These are phyloP conservation scores for Amblyteles armatorius DNA, from an alignment of 2,888 invertebrate species.

Conservation along the genomic window DNA sequence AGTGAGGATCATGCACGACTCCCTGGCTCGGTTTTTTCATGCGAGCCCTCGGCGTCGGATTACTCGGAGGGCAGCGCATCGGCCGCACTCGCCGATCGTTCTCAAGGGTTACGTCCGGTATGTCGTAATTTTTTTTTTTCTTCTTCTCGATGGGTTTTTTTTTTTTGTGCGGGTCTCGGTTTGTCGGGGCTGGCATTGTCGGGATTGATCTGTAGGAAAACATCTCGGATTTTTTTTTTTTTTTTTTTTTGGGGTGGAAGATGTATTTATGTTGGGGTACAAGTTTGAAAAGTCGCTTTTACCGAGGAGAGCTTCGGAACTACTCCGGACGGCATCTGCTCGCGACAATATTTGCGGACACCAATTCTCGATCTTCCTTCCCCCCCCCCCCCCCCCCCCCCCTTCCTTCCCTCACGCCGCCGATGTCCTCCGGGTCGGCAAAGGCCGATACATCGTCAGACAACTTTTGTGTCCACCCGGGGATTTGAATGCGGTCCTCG, in stretches of 20 bases:
- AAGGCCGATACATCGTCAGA: slow-evolving; percentile 64
- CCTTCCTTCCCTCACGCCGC: too few relatives aligned
- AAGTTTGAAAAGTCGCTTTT: slow-evolving; percentile 44
- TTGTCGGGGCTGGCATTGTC: neutral
- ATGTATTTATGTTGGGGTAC: neutral
- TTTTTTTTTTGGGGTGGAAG: slow-evolving; percentile 2
- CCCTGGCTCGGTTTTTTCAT: slow-evolving; percentile 78
- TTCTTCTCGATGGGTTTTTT: slow-evolving; percentile 33
- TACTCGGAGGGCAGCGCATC: slow-evolving; percentile 63
- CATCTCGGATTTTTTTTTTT: slow-evolving; percentile 6
- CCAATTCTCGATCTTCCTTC: slow-evolving; percentile 19
- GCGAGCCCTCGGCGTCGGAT: slow-evolving; percentile 77
- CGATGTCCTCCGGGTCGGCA: too few relatives aligned
- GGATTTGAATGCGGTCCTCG: slow-evolving; percentile 79
- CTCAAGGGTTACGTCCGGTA: slow-evolving; percentile 63
- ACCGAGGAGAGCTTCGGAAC: slow-evolving; percentile 17
- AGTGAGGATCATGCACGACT: slow-evolving; percentile 36
- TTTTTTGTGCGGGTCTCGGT: neutral
- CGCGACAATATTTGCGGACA: slow-evolving; percentile 83
- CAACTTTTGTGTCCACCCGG: slow-evolving; percentile 82
- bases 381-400: neutral
- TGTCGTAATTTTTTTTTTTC: slow-evolving; percentile 63
- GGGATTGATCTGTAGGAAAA: neutral
- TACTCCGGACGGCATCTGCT: slow-evolving; percentile 79
- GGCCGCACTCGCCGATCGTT: slow-evolving; percentile 2